These are phyloP conservation scores for Cephus rjabovi DNA, from an alignment of 2,888 invertebrate species.

Conservation along the genomic window DNA sequence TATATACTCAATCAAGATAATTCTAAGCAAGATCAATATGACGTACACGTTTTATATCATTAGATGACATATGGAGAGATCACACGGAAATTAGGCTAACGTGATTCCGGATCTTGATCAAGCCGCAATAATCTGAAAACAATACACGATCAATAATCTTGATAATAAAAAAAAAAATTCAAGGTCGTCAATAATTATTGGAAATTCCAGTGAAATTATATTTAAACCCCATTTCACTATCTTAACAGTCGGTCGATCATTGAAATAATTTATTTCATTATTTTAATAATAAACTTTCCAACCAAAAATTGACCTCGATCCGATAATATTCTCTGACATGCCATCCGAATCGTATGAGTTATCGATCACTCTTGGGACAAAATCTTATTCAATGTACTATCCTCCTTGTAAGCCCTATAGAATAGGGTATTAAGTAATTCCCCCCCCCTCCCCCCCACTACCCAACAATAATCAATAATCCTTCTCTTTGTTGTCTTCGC, in stretches of 20 bases:
- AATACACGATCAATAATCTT: background rate
- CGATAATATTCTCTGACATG: too few relatives aligned
- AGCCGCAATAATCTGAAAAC: background rate
- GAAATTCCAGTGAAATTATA: background rate
- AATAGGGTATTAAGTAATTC: background rate
- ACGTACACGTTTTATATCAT: background rate
- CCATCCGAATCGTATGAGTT: background rate
- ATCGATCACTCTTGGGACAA: background rate
- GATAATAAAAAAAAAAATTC: background rate
- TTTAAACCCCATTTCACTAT: background rate
- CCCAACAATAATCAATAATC: background rate
- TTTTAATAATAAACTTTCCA: background rate
- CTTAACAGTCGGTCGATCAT: background rate
- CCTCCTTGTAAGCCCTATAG: background rate
- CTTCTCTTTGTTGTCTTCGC: background rate
- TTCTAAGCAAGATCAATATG: background rate
- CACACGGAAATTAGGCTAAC: background rate
- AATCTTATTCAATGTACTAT: background rate
- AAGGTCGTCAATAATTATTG: background rate
- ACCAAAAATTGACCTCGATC: background rate
- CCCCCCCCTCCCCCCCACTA: background rate
- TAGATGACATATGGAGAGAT: background rate
- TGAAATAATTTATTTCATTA: background rate
- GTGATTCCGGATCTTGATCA: background rate
- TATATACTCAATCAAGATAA: background rate